These are phyloP conservation scores for Cheiracanthium punctorium DNA, from an alignment of 2,888 invertebrate genomes.

Conservation along the genomic window DNA sequence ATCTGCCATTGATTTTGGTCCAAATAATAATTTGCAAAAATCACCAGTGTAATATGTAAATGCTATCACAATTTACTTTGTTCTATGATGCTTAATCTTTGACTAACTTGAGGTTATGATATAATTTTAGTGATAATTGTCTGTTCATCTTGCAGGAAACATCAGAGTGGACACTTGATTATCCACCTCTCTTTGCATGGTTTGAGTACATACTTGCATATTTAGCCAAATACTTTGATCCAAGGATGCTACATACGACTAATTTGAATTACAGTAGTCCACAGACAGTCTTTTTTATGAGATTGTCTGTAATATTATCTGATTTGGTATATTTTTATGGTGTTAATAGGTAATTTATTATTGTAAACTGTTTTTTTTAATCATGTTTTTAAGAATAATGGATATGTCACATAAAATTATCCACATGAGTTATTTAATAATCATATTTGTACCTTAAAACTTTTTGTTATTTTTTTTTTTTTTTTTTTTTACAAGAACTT, in stretches of 20 bases:
- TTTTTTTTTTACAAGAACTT: too few relatives aligned
- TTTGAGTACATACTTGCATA: slow-evolving; percentile 91
- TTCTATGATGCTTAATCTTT: too few relatives aligned
- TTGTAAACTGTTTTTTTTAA: neutral
- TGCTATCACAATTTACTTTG: too few relatives aligned
- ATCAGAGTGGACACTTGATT: slow-evolving; percentile 99
- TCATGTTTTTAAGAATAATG: too few relatives aligned
- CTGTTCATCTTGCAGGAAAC: slow-evolving; percentile 77
- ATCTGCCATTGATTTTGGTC: too few relatives aligned
- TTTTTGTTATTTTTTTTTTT: too few relatives aligned
- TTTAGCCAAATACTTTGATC: slow-evolving; percentile 86
- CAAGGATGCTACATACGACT: slow-evolving; percentile 86
- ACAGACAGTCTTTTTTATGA: slow-evolving; percentile 89
- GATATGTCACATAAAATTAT: too few relatives aligned
- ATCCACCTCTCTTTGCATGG: slow-evolving; percentile 98
- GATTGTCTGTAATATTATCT: slow-evolving; percentile 89
- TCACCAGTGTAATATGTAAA: too few relatives aligned
- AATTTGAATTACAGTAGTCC: slow-evolving; percentile 89
- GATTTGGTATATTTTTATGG: slow-evolving; percentile 89
- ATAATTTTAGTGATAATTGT: neutral
- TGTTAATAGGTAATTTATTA: slow-evolving; percentile 81
- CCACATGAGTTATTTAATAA: too few relatives aligned
- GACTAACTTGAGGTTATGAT: too few relatives aligned
- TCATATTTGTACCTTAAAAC: too few relatives aligned
- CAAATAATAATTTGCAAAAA: too few relatives aligned